Base-by-base conservation (phyloP, 2,888 invertebrate species). In the Parasteatoda lunata region DNA sequence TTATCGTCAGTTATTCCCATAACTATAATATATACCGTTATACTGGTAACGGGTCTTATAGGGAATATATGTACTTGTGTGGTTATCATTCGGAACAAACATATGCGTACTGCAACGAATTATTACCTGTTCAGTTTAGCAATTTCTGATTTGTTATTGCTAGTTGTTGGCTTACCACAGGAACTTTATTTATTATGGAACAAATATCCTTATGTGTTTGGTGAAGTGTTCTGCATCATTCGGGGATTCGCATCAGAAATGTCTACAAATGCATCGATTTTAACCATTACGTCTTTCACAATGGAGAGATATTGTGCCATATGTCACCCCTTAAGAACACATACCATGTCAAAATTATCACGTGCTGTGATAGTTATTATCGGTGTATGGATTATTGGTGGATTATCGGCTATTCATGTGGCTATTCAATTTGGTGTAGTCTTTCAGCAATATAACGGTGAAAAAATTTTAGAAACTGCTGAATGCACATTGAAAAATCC, bases 241-340 rank as follows among this genome's bases (percentile, higher is more conserved):
- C 94, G 96, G 51, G 95, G 96, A 7, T 94, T 97, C 75, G 94
- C 96, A 0, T 96, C 97, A 0, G 97, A 97, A 92, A 96, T 96
- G 30, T 94, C 94, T 30, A 93, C 93, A 0, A 93, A 94, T 90
- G 96, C 96, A 0, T 97, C 97, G 0, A 96, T 97, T 2, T 90
- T 93, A 65, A 93, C 93, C 11, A 97, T 97, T 90, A 96, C 97
- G 0, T 96, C 97, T 3, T 97, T 97, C 92, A 97, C 97, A 0
- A 94, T 96, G 66, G 97, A 97, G 91, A 93, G 97, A 88, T 97
- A 96, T 91, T 94, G 96, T 66, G 96, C 96, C 76, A 96, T 97
- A 90, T 96, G 96, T 91, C 95, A 96, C 91, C 97, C 97, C 0
- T 96, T 97, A 90, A 93, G 95, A 91, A 89, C 90, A 4, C 90